Percentiles rank a stretch among this genome's conserved stretches.
Conservation (phyloP, 1,140 invertebrate species). For the Brachionus rubens region DNA sequence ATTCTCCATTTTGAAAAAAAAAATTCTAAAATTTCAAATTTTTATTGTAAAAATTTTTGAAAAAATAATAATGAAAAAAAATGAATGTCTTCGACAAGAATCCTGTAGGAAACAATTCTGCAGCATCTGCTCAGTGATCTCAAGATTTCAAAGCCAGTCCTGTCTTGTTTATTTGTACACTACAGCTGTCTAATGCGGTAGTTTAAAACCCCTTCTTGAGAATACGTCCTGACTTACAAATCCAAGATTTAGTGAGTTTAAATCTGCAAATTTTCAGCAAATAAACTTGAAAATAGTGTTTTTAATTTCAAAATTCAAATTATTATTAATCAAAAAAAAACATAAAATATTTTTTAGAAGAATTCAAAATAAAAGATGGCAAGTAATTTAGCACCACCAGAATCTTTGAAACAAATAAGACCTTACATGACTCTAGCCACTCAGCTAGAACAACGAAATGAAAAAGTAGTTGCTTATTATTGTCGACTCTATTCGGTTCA, state of each 20-base stretch:
- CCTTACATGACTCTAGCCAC: conserved; percentile 39
- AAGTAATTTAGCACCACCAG: not conserved
- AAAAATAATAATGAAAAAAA: not conserved
- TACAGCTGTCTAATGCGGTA: too few relatives aligned
- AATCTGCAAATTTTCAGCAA: too few relatives aligned
- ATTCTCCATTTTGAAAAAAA: not conserved
- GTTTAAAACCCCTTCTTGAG: too few relatives aligned
- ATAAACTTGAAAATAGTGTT: not conserved
- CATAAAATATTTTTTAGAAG: too few relatives aligned
- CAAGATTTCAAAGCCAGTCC: too few relatives aligned
- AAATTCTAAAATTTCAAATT: not conserved
- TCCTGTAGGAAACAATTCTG: too few relatives aligned
- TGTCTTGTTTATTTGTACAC: too few relatives aligned
- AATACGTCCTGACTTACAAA: too few relatives aligned
- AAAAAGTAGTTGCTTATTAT: conserved; percentile 8
- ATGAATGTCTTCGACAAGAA: not conserved
- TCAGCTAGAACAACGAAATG: conserved; percentile 31
- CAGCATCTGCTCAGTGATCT: too few relatives aligned
- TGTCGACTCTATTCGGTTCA: conserved; percentile 66
- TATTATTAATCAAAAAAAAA: too few relatives aligned
- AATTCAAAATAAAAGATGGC: conserved; percentile 13
- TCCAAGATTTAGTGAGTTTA: too few relatives aligned
- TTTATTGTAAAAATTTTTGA: not conserved
- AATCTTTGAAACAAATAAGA: conserved; percentile 27
- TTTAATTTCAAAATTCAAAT: not conserved